A percentile compares a stretch with the other conserved stretches of the same genome.
Conservation (phyloP, 2,888 invertebrate genomes). For the Ctena decussata region DNA sequence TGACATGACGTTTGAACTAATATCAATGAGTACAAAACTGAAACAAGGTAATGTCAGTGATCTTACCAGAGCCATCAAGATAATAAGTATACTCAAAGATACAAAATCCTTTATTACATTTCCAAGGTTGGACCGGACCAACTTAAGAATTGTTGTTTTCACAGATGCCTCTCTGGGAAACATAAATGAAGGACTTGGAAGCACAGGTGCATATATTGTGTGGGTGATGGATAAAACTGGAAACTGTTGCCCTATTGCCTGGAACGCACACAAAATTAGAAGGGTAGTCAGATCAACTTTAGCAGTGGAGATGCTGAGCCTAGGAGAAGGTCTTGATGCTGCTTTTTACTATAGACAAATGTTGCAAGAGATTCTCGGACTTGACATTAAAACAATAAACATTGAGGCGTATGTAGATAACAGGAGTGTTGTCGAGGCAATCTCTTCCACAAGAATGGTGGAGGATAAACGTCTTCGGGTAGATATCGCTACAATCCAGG, state of each 20-base stretch:
- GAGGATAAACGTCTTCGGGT: too few relatives aligned
- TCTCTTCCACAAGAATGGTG: too few relatives aligned
- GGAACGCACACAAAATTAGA: slow-evolving; percentile 45
- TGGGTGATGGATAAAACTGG: slow-evolving; percentile 35
- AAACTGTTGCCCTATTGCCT: slow-evolving; percentile 30
- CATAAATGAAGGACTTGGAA: slow-evolving; percentile 9
- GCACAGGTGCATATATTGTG: slow-evolving; percentile 27
- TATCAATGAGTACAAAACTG: slow-evolving; percentile 1
- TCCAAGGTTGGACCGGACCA: background rate
- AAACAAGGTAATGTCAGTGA: slow-evolving; percentile 1
- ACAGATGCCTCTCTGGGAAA: slow-evolving; percentile 21
- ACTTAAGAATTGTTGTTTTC: slow-evolving; percentile 12
- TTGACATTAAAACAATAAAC: background rate
- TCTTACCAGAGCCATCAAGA: background rate
- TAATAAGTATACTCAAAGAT: background rate
- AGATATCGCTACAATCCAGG: slow-evolving; percentile 44
- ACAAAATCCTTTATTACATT: background rate
- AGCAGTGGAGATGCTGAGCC: slow-evolving; percentile 36
- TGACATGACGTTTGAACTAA: background rate
- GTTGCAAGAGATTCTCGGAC: slow-evolving; percentile 14
- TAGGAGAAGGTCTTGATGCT: slow-evolving; percentile 47
- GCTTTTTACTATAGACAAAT: slow-evolving; percentile 39
- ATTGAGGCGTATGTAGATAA: slow-evolving; percentile 44
- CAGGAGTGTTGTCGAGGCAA: slow-evolving; percentile 46
- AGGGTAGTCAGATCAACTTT: slow-evolving; percentile 41